Conservation (phyloP, 2,113 vertebrate species). For the Lophius piscatorius region DNA sequence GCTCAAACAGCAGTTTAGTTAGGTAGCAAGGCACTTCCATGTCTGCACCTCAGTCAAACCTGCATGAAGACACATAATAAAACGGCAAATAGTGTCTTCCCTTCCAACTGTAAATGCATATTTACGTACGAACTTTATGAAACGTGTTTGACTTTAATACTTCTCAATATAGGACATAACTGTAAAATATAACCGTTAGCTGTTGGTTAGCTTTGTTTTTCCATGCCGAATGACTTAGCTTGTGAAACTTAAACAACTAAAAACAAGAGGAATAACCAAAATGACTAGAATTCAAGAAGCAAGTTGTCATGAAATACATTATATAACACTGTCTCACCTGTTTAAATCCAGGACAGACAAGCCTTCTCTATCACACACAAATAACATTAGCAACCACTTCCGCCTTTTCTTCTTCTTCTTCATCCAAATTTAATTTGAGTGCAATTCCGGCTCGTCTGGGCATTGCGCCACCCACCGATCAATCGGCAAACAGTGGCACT, state of each 20-base stretch:
- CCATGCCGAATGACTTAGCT: background rate
- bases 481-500: no score
- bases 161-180: no score
- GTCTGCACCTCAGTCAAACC: background rate
- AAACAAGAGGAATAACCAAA: no score
- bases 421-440: background rate
- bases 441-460: background rate
- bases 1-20: conserved; percentile 89
- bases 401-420: background rate
- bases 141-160: no score
- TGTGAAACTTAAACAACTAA: background rate
- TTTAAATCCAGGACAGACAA: background rate
- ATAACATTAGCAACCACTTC: background rate
- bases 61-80: background rate
- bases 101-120: no score
- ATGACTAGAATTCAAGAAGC: no score
- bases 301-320: no score
- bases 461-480: background rate
- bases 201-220: no score
- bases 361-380: background rate
- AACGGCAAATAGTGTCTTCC: no score
- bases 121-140: no score
- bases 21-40: conserved; percentile 96
- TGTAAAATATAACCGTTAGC: no score
- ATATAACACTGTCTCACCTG: conserved; percentile 21